Evolutionary conservation across 2,113 vertebrate species (phyloP).

Genomic region (Pomatostomus ruficeps): DNA sequence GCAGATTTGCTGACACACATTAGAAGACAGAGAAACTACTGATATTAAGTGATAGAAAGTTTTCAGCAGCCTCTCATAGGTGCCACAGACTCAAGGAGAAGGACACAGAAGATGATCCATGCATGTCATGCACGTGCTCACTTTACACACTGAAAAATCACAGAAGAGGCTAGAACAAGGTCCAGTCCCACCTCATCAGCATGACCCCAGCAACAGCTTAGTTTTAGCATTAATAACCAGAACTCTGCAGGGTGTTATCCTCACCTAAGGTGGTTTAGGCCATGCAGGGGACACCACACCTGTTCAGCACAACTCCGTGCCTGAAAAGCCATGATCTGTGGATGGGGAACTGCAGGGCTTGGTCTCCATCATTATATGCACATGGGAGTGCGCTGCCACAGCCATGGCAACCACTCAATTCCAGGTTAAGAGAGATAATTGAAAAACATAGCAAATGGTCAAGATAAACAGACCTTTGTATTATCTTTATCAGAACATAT

Average conservation of each 20-base stretch:
- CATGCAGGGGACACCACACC: rapidly evolving
- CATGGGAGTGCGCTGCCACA: rapidly evolving
- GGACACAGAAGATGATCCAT: background rate
- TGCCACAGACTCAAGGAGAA: background rate
- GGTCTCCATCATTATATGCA: background rate
- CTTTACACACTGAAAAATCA: background rate
- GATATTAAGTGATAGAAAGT: background rate
- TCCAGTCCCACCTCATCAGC: background rate
- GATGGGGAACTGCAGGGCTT: background rate
- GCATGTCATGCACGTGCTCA: rapidly evolving
- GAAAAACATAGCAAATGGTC: background rate
- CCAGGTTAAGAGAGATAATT: background rate
- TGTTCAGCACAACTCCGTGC: background rate
- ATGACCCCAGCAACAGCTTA: background rate
- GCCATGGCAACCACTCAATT: background rate
- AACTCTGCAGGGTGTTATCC: background rate
- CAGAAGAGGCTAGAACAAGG: background rate
- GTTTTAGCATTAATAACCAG: background rate
- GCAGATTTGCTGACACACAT: background rate
- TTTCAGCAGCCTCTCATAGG: background rate
- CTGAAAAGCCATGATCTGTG: background rate
- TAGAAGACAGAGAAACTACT: background rate
- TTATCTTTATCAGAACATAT: background rate
- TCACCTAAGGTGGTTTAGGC: background rate
- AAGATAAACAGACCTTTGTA: background rate